Base-by-base conservation (phyloP, 2,113 vertebrate species). In the Dasypus novemcinctus region DNA sequence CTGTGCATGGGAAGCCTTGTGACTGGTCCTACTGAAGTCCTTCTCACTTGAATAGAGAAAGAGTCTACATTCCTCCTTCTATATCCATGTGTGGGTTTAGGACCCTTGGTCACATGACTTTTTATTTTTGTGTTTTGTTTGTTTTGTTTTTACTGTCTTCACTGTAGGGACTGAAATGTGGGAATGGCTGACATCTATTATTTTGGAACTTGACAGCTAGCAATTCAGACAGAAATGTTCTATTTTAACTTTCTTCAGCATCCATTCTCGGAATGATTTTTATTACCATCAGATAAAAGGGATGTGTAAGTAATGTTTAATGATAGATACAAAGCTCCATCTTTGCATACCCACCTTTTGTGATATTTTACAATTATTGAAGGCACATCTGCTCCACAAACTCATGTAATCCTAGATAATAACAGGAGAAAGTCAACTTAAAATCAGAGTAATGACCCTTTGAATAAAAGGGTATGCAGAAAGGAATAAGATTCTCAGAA, bases 171-270 rank as follows among this genome's bases (percentile, higher is more conserved):
- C n/a, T 61, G 33, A 95, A 76, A 64, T 46, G 15, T 79, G 17
- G 6, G 7, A 81, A 72, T n/a, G 20, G n/a, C 31, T 89, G 68
- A 23, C 31, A 61, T 86, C 27, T 81, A 75, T 75, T 74, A 69
- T 63, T 95, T 89, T 82, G 54, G 38, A 7, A 20, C 49, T 69
- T 49, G 8, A 86, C n/a, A 74, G 27, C 33, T 31, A 75, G 46
- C 21, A 74, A 43, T 36, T 89, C 31, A 49, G 61, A 63, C 21
- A 2, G 31, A 90, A 91, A 36, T 21, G 49, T 57, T 92, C 52
- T 75, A 38, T 91, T 95, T 91, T 76, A 78, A 75, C n/a, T n/a
- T 82, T 85, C 33, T 72, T 61, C 76, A 71, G 88, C 80, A 69
- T 43, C 72, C 9, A 38, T 23, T 9, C 20, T 83, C 74, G 33